A percentile compares a stretch with the other conserved stretches of the same genome.
These are phyloP conservation scores for Caenorhabditis sp. DNA, from an alignment of 2,888 invertebrate genomes.

Conservation along the genomic window DNA sequence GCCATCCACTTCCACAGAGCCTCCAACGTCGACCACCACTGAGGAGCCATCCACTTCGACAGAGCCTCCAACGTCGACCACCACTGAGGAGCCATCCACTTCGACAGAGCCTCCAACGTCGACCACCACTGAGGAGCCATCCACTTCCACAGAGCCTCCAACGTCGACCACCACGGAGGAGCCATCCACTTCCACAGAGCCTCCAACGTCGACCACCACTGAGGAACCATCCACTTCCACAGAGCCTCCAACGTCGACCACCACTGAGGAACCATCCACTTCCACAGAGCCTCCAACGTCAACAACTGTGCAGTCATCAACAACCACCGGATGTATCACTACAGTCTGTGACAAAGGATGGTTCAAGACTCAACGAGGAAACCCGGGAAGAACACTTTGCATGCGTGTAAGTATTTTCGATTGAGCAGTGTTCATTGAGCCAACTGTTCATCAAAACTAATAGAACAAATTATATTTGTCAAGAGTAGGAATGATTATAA, in stretches of 20 bases:
- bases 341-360: slow-evolving; percentile 49
- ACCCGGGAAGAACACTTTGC: slow-evolving; percentile 28
- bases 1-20: not conserved
- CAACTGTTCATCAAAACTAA: too few species aligned
- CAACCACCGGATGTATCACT: slow-evolving; percentile 18
- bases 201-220: not conserved
- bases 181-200: not conserved
- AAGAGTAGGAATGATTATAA: too few species aligned
- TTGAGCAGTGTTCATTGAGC: not conserved
- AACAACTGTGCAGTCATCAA: slow-evolving; percentile 18
- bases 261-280: not conserved
- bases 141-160: not conserved
- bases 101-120: not conserved
- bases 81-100: not conserved
- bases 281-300: not conserved
- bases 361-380: slow-evolving; percentile 49
- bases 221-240: slow-evolving; percentile 1
- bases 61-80: not conserved
- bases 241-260: not conserved
- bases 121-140: not conserved
- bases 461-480: too few species aligned
- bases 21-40: not conserved
- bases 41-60: not conserved
- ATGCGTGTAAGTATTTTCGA: slow-evolving; percentile 41
- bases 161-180: not conserved